These are phyloP conservation scores for Centrocercus urophasianus DNA, from an alignment of 2,113 vertebrate species.

Conservation along the genomic window DNA sequence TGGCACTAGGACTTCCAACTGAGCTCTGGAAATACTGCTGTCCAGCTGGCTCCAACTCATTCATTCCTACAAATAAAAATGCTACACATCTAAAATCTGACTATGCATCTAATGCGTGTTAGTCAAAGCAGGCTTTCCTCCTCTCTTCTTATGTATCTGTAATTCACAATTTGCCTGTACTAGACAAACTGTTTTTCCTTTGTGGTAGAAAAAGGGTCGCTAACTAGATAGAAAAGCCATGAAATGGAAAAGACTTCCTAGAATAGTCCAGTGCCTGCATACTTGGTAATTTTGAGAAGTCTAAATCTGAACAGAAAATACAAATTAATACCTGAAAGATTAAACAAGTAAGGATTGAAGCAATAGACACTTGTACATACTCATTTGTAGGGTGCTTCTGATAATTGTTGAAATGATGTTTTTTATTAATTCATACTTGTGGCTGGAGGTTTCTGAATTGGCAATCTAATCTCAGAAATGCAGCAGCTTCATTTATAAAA, in stretches of 20 bases:
- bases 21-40: not conserved
- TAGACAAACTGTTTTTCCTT: not conserved
- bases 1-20: not conserved
- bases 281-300: not conserved
- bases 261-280: not conserved
- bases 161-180: not conserved
- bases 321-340: not conserved
- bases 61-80: not conserved
- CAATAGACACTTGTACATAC: fast-evolving
- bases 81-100: not conserved
- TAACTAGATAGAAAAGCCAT: not conserved
- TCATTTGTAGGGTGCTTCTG: not conserved
- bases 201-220: not conserved
- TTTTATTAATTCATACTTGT: not conserved
- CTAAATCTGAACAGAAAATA: not conserved
- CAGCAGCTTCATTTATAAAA: not conserved
- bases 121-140: not conserved
- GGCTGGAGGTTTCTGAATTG: not conserved
- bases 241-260: not conserved
- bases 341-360: fast-evolving
- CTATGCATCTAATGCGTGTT: not conserved
- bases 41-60: not conserved
- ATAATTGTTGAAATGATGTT: not conserved
- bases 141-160: not conserved
- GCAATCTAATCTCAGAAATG: not conserved